Base-by-base conservation (phyloP, 2,113 vertebrate genomes). In the Struthidea cinerea region DNA sequence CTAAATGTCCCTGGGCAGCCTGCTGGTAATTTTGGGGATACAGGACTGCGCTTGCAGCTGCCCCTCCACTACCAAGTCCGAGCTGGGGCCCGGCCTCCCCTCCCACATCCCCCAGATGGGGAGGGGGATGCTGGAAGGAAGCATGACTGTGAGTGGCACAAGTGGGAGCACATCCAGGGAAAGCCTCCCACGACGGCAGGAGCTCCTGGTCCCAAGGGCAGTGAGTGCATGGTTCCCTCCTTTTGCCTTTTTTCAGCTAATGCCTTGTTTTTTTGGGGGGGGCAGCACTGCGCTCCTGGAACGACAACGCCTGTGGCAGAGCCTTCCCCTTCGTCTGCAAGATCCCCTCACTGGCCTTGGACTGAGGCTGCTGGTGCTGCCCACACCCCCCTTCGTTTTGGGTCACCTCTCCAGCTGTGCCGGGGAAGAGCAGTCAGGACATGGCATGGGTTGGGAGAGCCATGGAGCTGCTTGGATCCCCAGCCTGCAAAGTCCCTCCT, bases 241-340 rank as follows among this genome's bases (percentile, higher is more conserved):
- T 65, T 1, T 1, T 13, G 4, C 41, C 42, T 41, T 49, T 35
- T 78, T 4, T 27, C 27, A 19, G 33, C 82, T 95, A 64, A 93
- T 0, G 0, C 60, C 46, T 70, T 76, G 56, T 2, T 3, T 41
- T 46, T 37, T 39, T 76, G 79, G 30, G 50, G 61, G 61, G 75
- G 47, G 52, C 88, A 98, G 98, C 98, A 0, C 96, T 98, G 74
- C 97, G 98, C 81, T 99, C 98, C 46, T 98, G 98, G 98, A 98
- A 98, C 0, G 98, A 98, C 94, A 98, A 98, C 32, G 95, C 97
- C 95, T 99, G 98, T 13, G 94, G 96, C 90, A 96, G 90, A 78
- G 96, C 97, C 86, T 99, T 98, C 86, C 98, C 98, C 30, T 99
- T 99, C 16, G 98, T 99, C 68, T 98, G 98, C 96, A 99, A 99